Evolutionary conservation across 2,113 vertebrate species (phyloP).

Genomic region (Paraplagusia blochii): DNA sequence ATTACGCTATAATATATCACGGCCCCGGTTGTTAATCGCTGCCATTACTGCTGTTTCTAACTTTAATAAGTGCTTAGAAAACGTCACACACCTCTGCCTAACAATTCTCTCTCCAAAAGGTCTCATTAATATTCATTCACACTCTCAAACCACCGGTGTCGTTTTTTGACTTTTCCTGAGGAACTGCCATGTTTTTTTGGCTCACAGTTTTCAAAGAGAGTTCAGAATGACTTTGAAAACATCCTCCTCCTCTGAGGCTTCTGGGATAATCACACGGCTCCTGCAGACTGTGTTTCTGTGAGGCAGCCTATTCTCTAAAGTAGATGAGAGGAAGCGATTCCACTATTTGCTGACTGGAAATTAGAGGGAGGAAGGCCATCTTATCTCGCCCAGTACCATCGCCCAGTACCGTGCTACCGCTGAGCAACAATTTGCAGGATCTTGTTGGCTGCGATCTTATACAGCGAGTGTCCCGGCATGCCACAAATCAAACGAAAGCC

Average conservation of each 20-base stretch:
- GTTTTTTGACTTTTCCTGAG: constrained; percentile 36
- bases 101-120: constrained; percentile 12
- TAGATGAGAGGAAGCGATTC: constrained; percentile 32
- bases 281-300: constrained; percentile 49
- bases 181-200: neutral
- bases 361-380: constrained; percentile 26
- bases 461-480: constrained; percentile 70
- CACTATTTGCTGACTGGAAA: constrained; percentile 37
- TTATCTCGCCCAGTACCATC: constrained; percentile 49
- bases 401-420: constrained; percentile 48
- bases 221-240: constrained; percentile 57
- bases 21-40: too few relatives aligned
- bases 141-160: constrained; percentile 22
- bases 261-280: constrained; percentile 37
- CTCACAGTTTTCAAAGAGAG: constrained; percentile 32
- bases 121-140: constrained; percentile 45
- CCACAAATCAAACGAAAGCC: constrained; percentile 80
- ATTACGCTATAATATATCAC: neutral
- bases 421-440: constrained; percentile 47
- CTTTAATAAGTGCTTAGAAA: neutral
- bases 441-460: constrained; percentile 66
- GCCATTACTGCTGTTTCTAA: too few relatives aligned
- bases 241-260: constrained; percentile 36
- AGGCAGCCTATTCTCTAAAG: constrained; percentile 31
- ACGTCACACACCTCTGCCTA: neutral